Conservation (phyloP, 1,140 invertebrate species). For the Harlomillsia oculata region DNA sequence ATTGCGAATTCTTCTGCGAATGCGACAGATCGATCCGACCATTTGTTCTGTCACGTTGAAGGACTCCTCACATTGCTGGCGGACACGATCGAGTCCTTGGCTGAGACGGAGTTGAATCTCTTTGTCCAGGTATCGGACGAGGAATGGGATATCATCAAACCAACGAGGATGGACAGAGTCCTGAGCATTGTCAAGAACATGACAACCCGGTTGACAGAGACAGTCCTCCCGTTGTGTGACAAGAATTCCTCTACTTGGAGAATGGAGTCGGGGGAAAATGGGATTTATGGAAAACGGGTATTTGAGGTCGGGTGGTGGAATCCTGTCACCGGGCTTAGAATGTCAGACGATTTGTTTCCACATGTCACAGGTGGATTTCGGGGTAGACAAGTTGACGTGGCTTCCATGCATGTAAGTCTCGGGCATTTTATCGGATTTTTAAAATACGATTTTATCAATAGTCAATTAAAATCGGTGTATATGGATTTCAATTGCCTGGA, state of each 20-base stretch:
- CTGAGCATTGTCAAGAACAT: conserved; percentile 9
- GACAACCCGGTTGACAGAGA: conserved; percentile 40
- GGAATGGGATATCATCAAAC: conserved; percentile 65
- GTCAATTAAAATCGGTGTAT: neutral
- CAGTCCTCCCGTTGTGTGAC: conserved; percentile 46
- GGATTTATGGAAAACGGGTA: conserved; percentile 46
- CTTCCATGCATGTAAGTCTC: conserved; percentile 37
- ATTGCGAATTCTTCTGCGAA: conserved; percentile 57
- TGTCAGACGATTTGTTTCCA: conserved; percentile 62
- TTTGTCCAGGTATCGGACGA: conserved; percentile 64
- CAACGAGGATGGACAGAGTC: conserved; percentile 45
- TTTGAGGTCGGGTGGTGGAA: conserved; percentile 62
- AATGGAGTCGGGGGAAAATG: conserved; percentile 55
- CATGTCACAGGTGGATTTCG: conserved; percentile 67
- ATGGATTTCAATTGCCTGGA: neutral
- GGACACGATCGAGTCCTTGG: conserved; percentile 53
- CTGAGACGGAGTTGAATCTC: conserved; percentile 55
- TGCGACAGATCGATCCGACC: conserved; percentile 40
- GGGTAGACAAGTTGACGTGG: conserved; percentile 46
- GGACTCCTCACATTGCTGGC: conserved; percentile 53
- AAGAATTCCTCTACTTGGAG: conserved; percentile 52
- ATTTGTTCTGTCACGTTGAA: conserved; percentile 52
- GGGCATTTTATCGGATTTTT: neutral
- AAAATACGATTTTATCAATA: no score
- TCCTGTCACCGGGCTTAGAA: conserved; percentile 53